Evolutionary conservation across 2,113 vertebrate species (phyloP).

Genomic region (Picathartes gymnocephalus): DNA sequence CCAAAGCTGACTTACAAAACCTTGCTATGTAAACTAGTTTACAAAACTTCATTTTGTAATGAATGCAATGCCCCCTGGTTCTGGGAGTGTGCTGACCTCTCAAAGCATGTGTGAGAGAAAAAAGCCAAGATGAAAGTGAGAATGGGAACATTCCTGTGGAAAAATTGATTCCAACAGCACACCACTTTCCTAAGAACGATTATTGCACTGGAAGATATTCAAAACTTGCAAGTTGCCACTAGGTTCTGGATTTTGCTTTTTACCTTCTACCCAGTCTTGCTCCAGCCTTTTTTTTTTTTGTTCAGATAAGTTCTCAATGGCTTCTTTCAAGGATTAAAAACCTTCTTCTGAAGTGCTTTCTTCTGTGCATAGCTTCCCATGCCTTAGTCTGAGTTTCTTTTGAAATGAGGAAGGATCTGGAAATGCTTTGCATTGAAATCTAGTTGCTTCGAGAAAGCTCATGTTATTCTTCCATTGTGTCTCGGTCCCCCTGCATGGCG

Average conservation of each 20-base stretch:
- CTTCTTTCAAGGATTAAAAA: not conserved
- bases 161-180: not conserved
- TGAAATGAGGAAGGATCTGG: not conserved
- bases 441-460: not conserved
- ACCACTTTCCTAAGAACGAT: not conserved
- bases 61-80: not conserved
- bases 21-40: not conserved
- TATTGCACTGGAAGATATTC: not conserved
- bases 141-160: not conserved
- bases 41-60: not conserved
- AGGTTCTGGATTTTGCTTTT: not conserved
- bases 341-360: not conserved
- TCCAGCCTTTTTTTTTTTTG: not conserved
- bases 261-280: not conserved
- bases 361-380: not conserved
- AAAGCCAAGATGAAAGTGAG: not conserved
- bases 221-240: not conserved
- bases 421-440: not conserved
- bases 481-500: not conserved
- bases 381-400: not conserved
- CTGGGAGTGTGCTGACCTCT: not conserved
- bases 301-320: not conserved
- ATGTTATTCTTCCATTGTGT: not conserved
- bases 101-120: not conserved
- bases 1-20: not conserved